Evolutionary conservation across 1,140 invertebrate species (phyloP), one percentile per base, ranked within the genome.

Genomic region (Battus philenor): DNA sequence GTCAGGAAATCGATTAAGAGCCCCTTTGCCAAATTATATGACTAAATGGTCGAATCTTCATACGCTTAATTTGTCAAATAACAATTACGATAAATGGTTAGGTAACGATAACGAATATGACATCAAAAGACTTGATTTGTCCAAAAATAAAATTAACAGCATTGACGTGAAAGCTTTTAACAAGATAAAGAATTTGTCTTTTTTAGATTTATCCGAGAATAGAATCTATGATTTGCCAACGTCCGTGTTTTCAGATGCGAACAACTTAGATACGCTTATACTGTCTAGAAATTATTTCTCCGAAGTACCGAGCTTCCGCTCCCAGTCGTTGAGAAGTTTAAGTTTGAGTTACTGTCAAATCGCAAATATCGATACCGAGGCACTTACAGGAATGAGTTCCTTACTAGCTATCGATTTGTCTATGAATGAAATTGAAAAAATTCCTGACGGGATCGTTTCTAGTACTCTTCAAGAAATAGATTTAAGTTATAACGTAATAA

Each of bases 261-360:
- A 86, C 4, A 86, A 79, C 22, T 61, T 93, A 12, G 86, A 79
- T 11, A 86, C 67, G 27, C 65, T 93, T 1, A 87, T 90, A 57
- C 68, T 93, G 34, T 90, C 86, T 54, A 87, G 89, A 56, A 93
- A 93, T 65, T 89, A 90, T 39, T 77, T 93, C 12, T 88, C 86
- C 0, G 87, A 77, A 43, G 61, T 91, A 1, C 86, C 87, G 2
- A 83, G 60, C 39, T 81, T 91, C 7, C 66, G 77, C 15, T 89
- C 87, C n/a, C 68, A 80, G 10, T 89, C 88, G 1, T 56, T 91
- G 50, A 77, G 83, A 30, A 74, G 63, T 34, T 63, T 91, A 11
- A 84, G 87, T 59, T 63, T 90, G 47, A 90, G 87, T 39, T 87
- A 75, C 66, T 90, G 89, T 54, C 89, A 90, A 68, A 90, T 91